These are phyloP conservation scores for Haliclona indistincta DNA, from an alignment of 37 sponge, comb jelly and placozoan species.

Conservation along the genomic window DNA sequence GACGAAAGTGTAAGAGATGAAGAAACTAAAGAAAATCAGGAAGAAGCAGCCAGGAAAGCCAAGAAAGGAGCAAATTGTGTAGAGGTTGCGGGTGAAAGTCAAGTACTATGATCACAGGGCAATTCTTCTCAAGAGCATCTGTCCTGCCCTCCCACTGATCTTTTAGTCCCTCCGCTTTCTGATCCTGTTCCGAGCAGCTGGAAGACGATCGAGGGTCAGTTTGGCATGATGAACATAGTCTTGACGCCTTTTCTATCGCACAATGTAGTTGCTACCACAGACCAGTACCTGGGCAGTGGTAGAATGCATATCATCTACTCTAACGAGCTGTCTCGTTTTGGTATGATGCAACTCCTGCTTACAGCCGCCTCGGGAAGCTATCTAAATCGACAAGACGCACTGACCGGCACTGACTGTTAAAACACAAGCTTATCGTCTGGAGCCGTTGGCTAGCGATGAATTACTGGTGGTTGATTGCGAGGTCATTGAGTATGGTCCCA, in stretches of 20 bases:
- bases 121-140: no score
- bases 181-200: slow-evolving; percentile 58
- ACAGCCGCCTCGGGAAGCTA: slow-evolving; percentile 31
- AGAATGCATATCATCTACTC: slow-evolving; percentile 18
- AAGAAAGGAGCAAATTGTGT: no score
- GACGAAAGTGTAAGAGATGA: no score
- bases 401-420: slow-evolving; percentile 11
- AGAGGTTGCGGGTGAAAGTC: no score
- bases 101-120: no score
- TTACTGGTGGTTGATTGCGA: slow-evolving; percentile 87
- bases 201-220: slow-evolving; percentile 67
- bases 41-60: no score
- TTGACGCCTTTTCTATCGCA: slow-evolving; percentile 25
- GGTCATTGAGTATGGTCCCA: slow-evolving; percentile 60
- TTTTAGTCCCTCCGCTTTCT: slow-evolving; percentile 22
- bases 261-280: slow-evolving; percentile 29
- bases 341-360: slow-evolving; percentile 37
- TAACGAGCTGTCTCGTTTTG: slow-evolving; percentile 17
- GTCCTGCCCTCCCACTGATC: no score
- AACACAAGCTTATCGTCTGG: slow-evolving; percentile 70
- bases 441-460: slow-evolving; percentile 35
- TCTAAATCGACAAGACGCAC: not conserved
- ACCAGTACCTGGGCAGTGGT: slow-evolving; percentile 42
- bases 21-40: no score
- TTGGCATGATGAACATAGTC: slow-evolving; percentile 31